These are phyloP conservation scores for Pantelozetes paolii DNA, from an alignment of 2,888 invertebrate genomes.

Conservation along the genomic window DNA sequence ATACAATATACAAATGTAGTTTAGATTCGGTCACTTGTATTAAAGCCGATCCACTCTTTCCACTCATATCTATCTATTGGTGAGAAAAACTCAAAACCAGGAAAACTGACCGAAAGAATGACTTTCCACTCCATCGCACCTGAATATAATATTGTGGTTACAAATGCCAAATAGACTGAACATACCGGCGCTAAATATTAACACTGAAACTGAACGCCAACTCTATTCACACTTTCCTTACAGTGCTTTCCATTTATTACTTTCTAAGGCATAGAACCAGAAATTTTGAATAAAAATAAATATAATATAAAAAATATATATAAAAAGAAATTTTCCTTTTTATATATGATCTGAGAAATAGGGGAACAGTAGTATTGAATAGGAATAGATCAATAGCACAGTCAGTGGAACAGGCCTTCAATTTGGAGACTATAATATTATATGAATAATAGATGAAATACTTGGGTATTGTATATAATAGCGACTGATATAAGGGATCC, in stretches of 20 bases:
- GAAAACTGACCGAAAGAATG: slow-evolving; percentile 25
- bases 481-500: background rate
- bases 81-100: slow-evolving; percentile 6
- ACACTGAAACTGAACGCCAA: background rate
- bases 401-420: slow-evolving; percentile 16
- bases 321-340: background rate
- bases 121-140: slow-evolving; percentile 3
- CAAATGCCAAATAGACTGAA: background rate
- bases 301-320: background rate
- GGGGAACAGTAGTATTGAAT: background rate
- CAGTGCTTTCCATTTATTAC: background rate
- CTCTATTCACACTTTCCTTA: background rate
- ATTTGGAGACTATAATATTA: slow-evolving; percentile 22
- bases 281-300: slow-evolving; percentile 17
- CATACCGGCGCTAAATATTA: background rate
- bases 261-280: background rate
- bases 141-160: background rate
- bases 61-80: background rate
- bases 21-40: slow-evolving; percentile 6
- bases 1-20: background rate
- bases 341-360: background rate
- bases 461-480: background rate
- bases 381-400: slow-evolving; percentile 24
- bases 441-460: slow-evolving; percentile 23
- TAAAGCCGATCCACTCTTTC: background rate